phyloP scores from a whole-genome alignment of 2,888 invertebrate genomes.

The Ditylenchus weischeri region DNA sequence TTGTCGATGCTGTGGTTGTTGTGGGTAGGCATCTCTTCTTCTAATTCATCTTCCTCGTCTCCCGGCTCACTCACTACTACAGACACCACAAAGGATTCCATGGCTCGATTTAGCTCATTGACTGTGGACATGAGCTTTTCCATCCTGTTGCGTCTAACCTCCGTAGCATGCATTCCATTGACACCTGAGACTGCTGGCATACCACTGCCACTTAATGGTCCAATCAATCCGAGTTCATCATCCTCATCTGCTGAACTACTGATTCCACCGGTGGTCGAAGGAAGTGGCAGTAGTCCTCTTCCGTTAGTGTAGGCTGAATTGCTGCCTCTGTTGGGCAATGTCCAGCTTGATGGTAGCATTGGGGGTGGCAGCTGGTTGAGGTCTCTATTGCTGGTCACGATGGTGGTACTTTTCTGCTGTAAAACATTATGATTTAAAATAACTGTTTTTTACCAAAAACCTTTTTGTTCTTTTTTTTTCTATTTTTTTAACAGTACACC shows the following conservation, averaged over 20 bases:
- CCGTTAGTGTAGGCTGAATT: background rate
- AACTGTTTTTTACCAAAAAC: too few relatives aligned
- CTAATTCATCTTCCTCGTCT: constrained; percentile 5
- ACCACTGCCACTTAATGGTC: constrained; percentile 12
- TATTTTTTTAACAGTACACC: too few relatives aligned
- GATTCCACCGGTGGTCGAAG: constrained; percentile 13
- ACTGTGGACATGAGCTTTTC: constrained; percentile 51
- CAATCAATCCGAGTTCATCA: constrained; percentile 14
- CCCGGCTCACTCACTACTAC: constrained; percentile 74
- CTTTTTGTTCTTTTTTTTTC: background rate
- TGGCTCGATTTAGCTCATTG: constrained; percentile 80
- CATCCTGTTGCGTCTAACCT: constrained; percentile 61
- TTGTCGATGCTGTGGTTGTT: too few relatives aligned
- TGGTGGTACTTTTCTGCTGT: constrained; percentile 9
- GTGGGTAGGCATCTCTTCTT: background rate
- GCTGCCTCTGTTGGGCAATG: background rate
- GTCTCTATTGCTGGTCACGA: background rate
- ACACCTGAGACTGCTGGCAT: constrained; percentile 18
- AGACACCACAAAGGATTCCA: constrained; percentile 81
- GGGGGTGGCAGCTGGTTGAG: constrained; percentile 1
- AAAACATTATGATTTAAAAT: constrained; percentile 21
- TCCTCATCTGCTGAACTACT: constrained; percentile 23
- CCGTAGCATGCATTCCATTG: constrained; percentile 34
- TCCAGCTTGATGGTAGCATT: constrained; percentile 1
- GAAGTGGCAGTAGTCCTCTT: constrained; percentile 4